Evolutionary conservation across 2,113 vertebrate genomes (phyloP).

Genomic region (Ageneiosus marmoratus): DNA sequence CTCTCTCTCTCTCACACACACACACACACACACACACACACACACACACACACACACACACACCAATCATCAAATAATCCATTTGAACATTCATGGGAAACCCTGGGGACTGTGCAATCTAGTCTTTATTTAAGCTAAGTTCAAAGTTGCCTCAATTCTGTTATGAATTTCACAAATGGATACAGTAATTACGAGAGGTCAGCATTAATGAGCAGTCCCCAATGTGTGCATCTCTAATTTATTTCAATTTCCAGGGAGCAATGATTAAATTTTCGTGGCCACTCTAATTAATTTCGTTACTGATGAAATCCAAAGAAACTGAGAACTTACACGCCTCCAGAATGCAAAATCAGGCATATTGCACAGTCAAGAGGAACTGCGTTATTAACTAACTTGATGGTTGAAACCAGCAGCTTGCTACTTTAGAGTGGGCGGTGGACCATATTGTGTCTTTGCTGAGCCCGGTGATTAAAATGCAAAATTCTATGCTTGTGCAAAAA

Average conservation of each 20-base stretch:
- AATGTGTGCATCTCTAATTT: slow-evolving; percentile 72
- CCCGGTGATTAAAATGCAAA: slow-evolving; percentile 50
- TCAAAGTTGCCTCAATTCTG: slow-evolving; percentile 70
- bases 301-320: slow-evolving; percentile 64
- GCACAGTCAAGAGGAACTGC: slow-evolving; percentile 63
- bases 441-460: slow-evolving; percentile 60
- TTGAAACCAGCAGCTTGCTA: slow-evolving; percentile 57
- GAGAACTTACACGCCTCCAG: slow-evolving; percentile 44
- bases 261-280: slow-evolving; percentile 68
- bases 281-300: slow-evolving; percentile 74
- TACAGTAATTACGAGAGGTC: slow-evolving; percentile 76
- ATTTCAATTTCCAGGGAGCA: slow-evolving; percentile 71
- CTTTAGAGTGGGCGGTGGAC: slow-evolving; percentile 59
- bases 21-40: slow-evolving; percentile 3
- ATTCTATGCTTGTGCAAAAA: slow-evolving; percentile 12
- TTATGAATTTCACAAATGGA: slow-evolving; percentile 79
- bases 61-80: slow-evolving; percentile 46
- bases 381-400: slow-evolving; percentile 70
- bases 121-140: slow-evolving; percentile 65
- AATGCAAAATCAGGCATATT: slow-evolving; percentile 60
- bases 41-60: slow-evolving; percentile 10
- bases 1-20: not conserved
- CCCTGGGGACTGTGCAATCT: slow-evolving; percentile 63
- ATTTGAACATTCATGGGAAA: slow-evolving; percentile 58
- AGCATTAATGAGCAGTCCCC: slow-evolving; percentile 68